These are phyloP conservation scores for Luehdorfia chinensis DNA, from an alignment of 1,140 invertebrate species.

Conservation along the genomic window DNA sequence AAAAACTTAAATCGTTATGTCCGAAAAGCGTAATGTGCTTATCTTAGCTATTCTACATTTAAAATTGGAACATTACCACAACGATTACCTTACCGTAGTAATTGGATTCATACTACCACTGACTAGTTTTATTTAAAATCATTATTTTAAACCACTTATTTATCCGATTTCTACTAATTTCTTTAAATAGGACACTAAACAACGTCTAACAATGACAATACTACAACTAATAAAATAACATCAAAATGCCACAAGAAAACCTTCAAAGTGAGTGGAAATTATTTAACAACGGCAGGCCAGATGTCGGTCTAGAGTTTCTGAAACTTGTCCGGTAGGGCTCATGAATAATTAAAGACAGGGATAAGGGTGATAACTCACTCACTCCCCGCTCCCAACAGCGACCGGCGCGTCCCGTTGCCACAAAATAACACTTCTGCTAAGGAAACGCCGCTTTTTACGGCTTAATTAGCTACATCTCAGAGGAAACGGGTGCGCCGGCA, in stretches of 20 bases:
- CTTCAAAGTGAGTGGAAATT: constrained; percentile 43
- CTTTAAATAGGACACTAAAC: too few species aligned
- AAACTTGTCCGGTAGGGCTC: constrained; percentile 47
- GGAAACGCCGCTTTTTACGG: constrained; percentile 58
- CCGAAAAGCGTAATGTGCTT: too few species aligned
- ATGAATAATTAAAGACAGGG: constrained; percentile 64
- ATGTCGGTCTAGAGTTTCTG: constrained; percentile 46
- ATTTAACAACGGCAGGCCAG: constrained; percentile 41
- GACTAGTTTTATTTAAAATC: neutral
- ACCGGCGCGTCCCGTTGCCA: constrained; percentile 28
- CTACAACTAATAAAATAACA: too few species aligned
- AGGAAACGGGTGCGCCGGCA: constrained; percentile 16
- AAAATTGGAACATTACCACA: too few species aligned
- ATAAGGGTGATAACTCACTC: constrained; percentile 53
- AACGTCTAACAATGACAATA: too few species aligned
- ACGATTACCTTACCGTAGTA: too few species aligned
- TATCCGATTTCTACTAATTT: too few species aligned
- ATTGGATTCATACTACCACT: neutral
- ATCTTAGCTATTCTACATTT: too few species aligned
- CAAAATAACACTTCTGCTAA: constrained; percentile 47
- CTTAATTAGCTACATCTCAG: constrained; percentile 63
- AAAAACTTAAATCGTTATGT: neutral
- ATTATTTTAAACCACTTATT: too few species aligned
- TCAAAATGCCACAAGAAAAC: too few species aligned
- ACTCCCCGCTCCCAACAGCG: constrained; percentile 6